Percentiles rank a stretch among this genome's conserved stretches.
Conservation (phyloP, 2,797 vertebrate species). For the Aselliscus stoliczkanus region DNA sequence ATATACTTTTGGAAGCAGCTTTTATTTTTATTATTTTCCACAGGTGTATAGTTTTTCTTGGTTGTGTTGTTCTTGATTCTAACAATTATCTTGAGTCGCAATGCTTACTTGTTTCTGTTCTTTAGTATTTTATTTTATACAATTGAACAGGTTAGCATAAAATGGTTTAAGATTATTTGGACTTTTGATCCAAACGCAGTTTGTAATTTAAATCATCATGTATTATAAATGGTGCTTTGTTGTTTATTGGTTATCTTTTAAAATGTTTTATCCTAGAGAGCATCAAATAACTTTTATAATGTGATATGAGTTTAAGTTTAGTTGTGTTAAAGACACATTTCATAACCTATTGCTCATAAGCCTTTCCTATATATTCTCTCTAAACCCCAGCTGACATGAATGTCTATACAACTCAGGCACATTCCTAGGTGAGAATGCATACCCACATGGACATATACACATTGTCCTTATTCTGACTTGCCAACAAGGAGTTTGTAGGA, state of each 20-base stretch:
- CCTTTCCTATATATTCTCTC: background rate
- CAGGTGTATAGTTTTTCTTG: background rate
- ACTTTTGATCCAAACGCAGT: background rate
- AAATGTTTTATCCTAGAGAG: background rate
- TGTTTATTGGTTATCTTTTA: background rate
- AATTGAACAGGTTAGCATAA: background rate
- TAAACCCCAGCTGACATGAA: background rate
- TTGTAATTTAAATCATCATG: background rate
- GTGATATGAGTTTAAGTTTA: background rate
- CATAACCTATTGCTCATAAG: background rate
- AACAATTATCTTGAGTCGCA: background rate
- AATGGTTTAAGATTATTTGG: background rate
- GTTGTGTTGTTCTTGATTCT: background rate
- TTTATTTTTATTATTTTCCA: background rate
- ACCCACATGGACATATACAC: rapidly evolving
- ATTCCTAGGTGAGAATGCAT: background rate
- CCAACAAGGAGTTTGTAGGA: background rate
- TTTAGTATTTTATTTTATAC: background rate
- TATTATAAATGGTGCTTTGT: background rate
- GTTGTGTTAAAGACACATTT: background rate
- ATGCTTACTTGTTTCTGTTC: background rate
- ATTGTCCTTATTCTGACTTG: background rate
- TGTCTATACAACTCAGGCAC: background rate
- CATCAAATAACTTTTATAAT: background rate
- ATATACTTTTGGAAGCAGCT: background rate